A percentile compares a stretch with the other conserved stretches of the same genome.
These are phyloP conservation scores for Luidia sarsii DNA, from an alignment of 53 echinoderm and acorn worm species.

Conservation along the genomic window DNA sequence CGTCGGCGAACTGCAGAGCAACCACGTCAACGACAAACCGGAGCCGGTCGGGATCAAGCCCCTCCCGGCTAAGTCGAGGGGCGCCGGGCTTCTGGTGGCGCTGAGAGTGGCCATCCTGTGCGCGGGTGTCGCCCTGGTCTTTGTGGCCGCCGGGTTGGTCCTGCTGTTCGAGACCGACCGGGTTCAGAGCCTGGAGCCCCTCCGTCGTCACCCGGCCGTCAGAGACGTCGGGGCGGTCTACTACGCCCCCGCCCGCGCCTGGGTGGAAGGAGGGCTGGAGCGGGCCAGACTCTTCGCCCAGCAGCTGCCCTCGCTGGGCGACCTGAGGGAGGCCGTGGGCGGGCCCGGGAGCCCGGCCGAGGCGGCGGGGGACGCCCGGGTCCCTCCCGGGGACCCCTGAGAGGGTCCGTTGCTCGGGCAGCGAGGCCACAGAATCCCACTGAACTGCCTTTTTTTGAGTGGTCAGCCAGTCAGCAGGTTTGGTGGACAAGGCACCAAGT, in stretches of 20 bases:
- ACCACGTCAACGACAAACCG: constrained; percentile 19
- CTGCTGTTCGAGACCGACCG: constrained; percentile 69
- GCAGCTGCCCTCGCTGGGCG: constrained; percentile 28
- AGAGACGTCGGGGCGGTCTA: constrained; percentile 47
- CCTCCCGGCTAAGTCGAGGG: not conserved
- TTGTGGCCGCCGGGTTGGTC: constrained; percentile 26
- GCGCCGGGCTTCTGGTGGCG: not conserved
- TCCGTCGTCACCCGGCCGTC: constrained; percentile 46
- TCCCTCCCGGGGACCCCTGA: too few species aligned
- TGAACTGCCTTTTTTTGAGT: too few species aligned
- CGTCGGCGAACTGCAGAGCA: not conserved
- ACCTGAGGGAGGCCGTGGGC: constrained; percentile 7
- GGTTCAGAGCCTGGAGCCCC: constrained; percentile 51
- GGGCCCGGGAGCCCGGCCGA: not conserved
- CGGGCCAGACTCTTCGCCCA: constrained; percentile 50
- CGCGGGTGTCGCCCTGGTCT: constrained; percentile 11
- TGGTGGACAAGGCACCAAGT: too few species aligned
- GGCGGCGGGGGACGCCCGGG: too few species aligned
- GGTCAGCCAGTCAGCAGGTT: too few species aligned
- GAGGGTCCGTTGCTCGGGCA: too few species aligned
- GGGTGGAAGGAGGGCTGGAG: constrained; percentile 51
- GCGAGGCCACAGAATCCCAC: too few species aligned
- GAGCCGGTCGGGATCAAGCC: not conserved
- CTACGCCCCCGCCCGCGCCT: constrained; percentile 55
- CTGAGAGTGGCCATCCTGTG: constrained; percentile 23